A percentile compares a stretch with the other conserved stretches of the same genome.
Conservation (phyloP, 1,140 invertebrate genomes). For the Drosophila pectinifera region DNA sequence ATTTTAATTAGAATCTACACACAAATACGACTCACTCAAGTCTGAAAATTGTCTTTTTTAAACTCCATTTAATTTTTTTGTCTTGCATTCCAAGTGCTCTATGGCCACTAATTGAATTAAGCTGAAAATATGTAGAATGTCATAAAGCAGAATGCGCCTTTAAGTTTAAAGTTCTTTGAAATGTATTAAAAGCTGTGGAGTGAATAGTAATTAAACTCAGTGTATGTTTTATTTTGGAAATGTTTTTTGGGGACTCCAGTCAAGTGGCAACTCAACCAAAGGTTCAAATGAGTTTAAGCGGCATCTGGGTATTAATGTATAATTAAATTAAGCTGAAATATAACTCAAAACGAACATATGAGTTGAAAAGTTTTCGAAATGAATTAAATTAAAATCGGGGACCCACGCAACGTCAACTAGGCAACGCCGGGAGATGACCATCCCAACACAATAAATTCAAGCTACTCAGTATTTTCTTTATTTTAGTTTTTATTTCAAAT, state of each 20-base stretch:
- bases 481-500: constrained; percentile 61
- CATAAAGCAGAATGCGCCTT: constrained; percentile 29
- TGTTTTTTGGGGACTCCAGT: background rate
- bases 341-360: too few relatives aligned
- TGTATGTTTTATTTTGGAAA: background rate
- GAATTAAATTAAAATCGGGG: too few relatives aligned
- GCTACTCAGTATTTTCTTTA: background rate
- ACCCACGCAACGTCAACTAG: background rate
- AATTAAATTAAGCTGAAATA: too few relatives aligned
- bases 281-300: too few relatives aligned
- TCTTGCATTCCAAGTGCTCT: constrained; percentile 65
- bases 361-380: too few relatives aligned
- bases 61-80: constrained; percentile 29
- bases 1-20: constrained; percentile 62
- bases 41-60: constrained; percentile 51
- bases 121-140: constrained; percentile 48
- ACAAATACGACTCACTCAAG: constrained; percentile 40
- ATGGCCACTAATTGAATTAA: constrained; percentile 58
- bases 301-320: too few relatives aligned
- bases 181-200: constrained; percentile 49
- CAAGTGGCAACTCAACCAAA: too few relatives aligned
- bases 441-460: background rate
- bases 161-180: constrained; percentile 38
- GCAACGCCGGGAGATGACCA: background rate
- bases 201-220: constrained; percentile 9